Conservation (phyloP, 2,888 invertebrate species). For the Deroplatys truncata region DNA sequence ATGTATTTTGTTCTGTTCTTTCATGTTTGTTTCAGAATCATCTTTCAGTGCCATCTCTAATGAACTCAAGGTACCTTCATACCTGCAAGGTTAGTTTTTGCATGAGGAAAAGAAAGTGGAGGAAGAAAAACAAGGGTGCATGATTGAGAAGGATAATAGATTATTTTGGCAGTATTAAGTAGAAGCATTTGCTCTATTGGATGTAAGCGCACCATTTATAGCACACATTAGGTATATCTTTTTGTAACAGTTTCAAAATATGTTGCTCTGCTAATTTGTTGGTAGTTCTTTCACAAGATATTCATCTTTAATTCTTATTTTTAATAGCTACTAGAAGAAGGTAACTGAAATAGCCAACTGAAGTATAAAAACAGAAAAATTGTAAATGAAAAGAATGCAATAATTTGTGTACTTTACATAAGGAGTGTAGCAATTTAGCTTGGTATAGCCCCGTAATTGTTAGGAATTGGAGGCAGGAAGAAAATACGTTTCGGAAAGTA, state of each 20-base stretch:
- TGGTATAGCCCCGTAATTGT: too few species aligned
- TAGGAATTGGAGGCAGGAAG: too few species aligned
- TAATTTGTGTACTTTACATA: too few species aligned
- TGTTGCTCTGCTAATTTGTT: not conserved
- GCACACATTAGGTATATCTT: not conserved
- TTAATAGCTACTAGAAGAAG: not conserved
- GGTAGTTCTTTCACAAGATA: not conserved
- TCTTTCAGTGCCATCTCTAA: conserved; percentile 71
- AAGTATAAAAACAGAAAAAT: not conserved
- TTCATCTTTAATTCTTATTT: not conserved
- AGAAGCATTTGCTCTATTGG: conserved; percentile 33
- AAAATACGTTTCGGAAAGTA: too few species aligned
- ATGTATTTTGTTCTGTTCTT: conserved; percentile 52
- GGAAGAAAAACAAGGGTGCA: not conserved
- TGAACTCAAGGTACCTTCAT: conserved; percentile 78
- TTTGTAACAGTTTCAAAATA: not conserved
- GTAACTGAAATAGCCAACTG: not conserved
- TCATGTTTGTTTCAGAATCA: conserved; percentile 71
- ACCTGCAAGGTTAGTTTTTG: conserved; percentile 66
- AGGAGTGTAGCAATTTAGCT: too few species aligned
- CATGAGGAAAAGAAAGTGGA: not conserved
- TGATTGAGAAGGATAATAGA: not conserved
- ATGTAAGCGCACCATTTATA: not conserved
- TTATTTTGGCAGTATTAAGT: conserved; percentile 19
- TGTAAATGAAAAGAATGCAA: too few species aligned